These are phyloP conservation scores for Dasysyrphus tricinctus DNA, from an alignment of 2,888 invertebrate genomes.

Conservation along the genomic window DNA sequence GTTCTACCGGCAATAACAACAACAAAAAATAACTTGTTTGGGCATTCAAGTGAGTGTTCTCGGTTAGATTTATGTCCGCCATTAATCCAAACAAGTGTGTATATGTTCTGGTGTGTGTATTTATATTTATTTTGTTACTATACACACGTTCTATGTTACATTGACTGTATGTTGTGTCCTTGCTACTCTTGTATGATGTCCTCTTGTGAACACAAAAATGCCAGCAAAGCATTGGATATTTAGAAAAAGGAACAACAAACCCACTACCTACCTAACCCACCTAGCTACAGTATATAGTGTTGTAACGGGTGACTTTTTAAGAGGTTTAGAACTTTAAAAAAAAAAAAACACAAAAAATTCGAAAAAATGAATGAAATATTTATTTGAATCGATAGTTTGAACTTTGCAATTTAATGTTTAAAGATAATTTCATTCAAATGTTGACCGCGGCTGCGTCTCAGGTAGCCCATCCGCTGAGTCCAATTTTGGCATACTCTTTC, in stretches of 20 bases:
- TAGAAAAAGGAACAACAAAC: conserved; percentile 11
- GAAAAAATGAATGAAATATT: too few species aligned
- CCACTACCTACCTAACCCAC: background rate
- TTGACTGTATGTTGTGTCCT: conserved; percentile 1
- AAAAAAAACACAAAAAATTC: too few species aligned
- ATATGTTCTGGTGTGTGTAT: background rate
- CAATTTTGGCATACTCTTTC: too few species aligned
- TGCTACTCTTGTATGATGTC: conserved; percentile 16
- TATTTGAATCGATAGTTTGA: too few species aligned
- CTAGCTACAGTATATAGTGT: background rate
- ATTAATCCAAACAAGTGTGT: conserved; percentile 54
- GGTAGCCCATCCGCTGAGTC: too few species aligned
- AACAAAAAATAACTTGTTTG: conserved; percentile 41
- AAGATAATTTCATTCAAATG: too few species aligned
- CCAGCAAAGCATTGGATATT: background rate
- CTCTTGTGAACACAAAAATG: conserved; percentile 19
- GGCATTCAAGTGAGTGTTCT: conserved; percentile 59
- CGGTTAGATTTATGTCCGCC: conserved; percentile 57
- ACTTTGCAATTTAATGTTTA: too few species aligned
- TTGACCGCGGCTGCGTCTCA: too few species aligned
- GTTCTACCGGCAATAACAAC: background rate
- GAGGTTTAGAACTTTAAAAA: too few species aligned
- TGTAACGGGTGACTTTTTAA: too few species aligned
- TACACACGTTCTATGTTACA: background rate
- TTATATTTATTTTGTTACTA: conserved; percentile 23